Evolutionary conservation across 2,888 invertebrate genomes (phyloP), one percentile per base, ranked within the genome.

Genomic region (Lasioglossum pauxillum): DNA sequence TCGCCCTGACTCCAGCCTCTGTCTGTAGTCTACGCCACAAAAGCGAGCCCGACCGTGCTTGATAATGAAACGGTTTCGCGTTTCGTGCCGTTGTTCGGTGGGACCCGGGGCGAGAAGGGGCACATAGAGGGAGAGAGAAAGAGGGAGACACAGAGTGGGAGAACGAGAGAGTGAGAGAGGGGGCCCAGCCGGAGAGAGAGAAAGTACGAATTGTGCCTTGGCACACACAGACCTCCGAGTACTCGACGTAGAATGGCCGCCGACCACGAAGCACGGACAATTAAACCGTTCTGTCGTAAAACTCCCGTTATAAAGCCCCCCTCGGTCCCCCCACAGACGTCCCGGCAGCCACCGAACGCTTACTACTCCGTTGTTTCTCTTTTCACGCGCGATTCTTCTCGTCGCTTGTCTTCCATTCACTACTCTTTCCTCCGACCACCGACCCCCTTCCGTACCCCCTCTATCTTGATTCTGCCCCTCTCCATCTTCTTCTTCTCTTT

Each of bases 201-300:
- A 87, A 75, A 88, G 85, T 78, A 87, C 80, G 89, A 88, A 87
- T 86, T 80, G 88, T 86, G 85, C 83, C 80, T 90, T 89, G 90
- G 85, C 86, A 83, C 81, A 78, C 72, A 80, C 71, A 85, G 89
- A 88, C 86, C 86, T 85, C 78, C 46, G 80, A 76, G 84, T 86
- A 80, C 82, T 90, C 88, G 85, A 88, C 88, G 81, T 86, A 85
- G 90, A 91, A 90, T 88, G 85, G 87, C 85, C 85, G 91, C 84
- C 88, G 88, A 90, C 88, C 91, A 85, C 91, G 91, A 86, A 83
- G 88, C 83, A 90, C 90, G 91, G 88, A 92, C 91, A 92, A 91
- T 93, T 93, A 92, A 93, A 89, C 90, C 88, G 91, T 90, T 87
- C 88, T 86, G 87, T 89, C 88, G 87, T 89, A 90, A 90, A 91